phyloP scores from a whole-genome alignment of 2,113 vertebrate species.

The Tenebrosternarchus preto region DNA sequence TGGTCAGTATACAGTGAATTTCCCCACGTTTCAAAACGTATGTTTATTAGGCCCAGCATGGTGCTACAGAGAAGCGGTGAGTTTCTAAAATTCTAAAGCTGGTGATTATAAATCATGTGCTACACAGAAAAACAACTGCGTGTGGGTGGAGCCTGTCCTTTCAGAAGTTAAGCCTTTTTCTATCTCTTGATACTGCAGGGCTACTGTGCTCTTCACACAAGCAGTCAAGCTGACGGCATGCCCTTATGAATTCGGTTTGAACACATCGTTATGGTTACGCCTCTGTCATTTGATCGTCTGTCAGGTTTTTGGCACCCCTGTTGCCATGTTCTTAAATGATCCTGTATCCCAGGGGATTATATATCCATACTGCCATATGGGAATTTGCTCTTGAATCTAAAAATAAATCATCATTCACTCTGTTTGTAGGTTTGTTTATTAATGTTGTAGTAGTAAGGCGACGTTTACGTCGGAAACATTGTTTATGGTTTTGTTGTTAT shows the following conservation, averaged over 20 bases:
- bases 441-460: neutral
- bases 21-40: no score
- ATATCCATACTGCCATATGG: neutral
- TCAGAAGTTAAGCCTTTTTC: neutral
- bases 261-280: neutral
- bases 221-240: neutral
- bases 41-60: no score
- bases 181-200: neutral
- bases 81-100: no score
- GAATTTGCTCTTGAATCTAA: neutral
- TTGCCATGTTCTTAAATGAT: no score
- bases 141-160: no score
- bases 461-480: neutral
- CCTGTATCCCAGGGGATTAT: neutral
- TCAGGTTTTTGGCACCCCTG: slow-evolving; percentile 1
- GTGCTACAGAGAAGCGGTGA: no score
- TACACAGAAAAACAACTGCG: no score
- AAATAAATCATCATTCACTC: neutral
- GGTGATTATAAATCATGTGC: neutral
- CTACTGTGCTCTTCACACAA: neutral
- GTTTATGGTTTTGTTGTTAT: slow-evolving; percentile 42
- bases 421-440: neutral
- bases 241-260: neutral
- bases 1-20: no score
- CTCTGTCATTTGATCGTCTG: neutral